These are phyloP conservation scores for Holothuria scabra DNA, from an alignment of 53 echinoderm and acorn worm species.

Conservation along the genomic window DNA sequence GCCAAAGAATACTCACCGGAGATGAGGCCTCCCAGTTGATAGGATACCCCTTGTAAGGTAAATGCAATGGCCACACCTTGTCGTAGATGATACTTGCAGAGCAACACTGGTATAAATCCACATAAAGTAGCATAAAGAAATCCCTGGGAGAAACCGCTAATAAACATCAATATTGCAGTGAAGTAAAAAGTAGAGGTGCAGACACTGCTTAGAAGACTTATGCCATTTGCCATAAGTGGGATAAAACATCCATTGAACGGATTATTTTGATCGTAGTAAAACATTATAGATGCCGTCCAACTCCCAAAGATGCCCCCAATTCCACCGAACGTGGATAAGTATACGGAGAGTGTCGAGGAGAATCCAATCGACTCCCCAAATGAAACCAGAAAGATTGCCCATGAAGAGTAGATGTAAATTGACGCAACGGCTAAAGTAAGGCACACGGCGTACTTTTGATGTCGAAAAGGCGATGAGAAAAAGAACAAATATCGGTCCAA, in stretches of 20 bases:
- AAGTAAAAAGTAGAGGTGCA: neutral
- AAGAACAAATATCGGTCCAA: neutral
- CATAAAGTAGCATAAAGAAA: neutral
- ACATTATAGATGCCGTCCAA: neutral
- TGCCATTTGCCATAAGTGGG: constrained; percentile 1
- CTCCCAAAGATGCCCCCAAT: constrained; percentile 22
- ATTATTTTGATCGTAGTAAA: neutral
- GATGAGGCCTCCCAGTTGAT: constrained; percentile 15
- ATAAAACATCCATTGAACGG: neutral
- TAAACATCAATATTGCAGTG: neutral
- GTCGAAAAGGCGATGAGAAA: neutral
- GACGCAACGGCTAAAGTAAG: neutral
- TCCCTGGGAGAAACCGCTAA: constrained; percentile 19
- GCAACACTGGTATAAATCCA: neutral
- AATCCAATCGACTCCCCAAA: constrained; percentile 9
- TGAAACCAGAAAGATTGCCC: constrained; percentile 38
- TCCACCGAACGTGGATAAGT: constrained; percentile 9
- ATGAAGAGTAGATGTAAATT: constrained; percentile 26
- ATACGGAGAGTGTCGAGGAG: neutral
- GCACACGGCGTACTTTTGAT: neutral
- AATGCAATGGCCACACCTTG: neutral
- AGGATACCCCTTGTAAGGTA: neutral
- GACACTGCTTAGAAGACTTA: neutral
- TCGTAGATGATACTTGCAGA: constrained; percentile 10
- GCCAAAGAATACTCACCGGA: constrained; percentile 11